Evolutionary conservation across 2,888 invertebrate genomes (phyloP).

Genomic region (Lochmaea crataegi): DNA sequence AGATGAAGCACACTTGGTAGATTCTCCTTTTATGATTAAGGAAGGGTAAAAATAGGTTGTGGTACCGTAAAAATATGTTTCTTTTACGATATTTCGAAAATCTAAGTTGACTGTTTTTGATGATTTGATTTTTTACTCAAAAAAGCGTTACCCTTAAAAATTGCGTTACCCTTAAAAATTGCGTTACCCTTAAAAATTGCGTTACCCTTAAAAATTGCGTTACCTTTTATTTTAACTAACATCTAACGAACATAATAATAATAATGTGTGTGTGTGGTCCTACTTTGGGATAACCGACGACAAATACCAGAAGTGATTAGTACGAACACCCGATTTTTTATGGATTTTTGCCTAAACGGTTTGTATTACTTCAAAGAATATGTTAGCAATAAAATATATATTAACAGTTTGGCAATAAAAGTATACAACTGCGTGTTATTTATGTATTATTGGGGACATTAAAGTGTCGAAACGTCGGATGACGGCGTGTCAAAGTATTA

Average conservation of each 20-base stretch:
- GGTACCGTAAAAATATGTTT: too few relatives aligned
- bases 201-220: background rate
- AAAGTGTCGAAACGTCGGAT: background rate
- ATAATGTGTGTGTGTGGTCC: slow-evolving; percentile 6
- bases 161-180: too few relatives aligned
- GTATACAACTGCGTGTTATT: background rate
- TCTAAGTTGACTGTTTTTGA: too few relatives aligned
- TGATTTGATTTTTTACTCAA: too few relatives aligned
- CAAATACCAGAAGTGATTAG: slow-evolving; percentile 20
- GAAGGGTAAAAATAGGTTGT: too few relatives aligned
- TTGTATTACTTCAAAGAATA: slow-evolving; percentile 12
- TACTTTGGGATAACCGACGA: background rate
- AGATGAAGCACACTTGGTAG: too few relatives aligned
- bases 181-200: too few relatives aligned
- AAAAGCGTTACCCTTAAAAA: too few relatives aligned
- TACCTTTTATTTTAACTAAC: background rate
- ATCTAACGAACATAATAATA: background rate
- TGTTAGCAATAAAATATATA: slow-evolving; percentile 12
- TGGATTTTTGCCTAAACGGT: slow-evolving; percentile 13
- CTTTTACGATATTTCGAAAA: too few relatives aligned
- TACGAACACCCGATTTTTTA: slow-evolving; percentile 12
- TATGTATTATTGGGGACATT: background rate
- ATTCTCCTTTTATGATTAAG: too few relatives aligned
- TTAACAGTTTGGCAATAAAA: slow-evolving; percentile 5
- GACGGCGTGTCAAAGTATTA: too few relatives aligned